These are phyloP conservation scores for Leptobrachium leishanense DNA, from an alignment of 2,113 vertebrate species.

Conservation along the genomic window DNA sequence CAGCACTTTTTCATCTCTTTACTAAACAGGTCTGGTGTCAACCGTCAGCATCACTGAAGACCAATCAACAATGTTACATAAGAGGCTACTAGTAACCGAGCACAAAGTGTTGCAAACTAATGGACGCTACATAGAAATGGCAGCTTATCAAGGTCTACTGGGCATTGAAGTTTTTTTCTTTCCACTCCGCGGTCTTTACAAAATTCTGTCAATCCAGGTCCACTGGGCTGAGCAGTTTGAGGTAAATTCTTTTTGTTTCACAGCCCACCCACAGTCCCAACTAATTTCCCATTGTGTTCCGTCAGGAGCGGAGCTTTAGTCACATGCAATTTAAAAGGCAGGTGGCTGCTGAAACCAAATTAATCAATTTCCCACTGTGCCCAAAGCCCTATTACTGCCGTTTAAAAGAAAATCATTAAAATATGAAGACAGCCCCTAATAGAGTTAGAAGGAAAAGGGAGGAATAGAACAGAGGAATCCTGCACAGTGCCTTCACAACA, in stretches of 20 bases:
- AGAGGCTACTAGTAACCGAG: constrained; percentile 46
- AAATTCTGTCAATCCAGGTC: constrained; percentile 31
- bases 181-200: constrained; percentile 9
- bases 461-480: constrained; percentile 47
- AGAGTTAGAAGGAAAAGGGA: constrained; percentile 33
- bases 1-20: constrained; percentile 41
- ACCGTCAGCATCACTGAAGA: background rate
- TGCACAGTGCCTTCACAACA: constrained; percentile 28
- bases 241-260: constrained; percentile 7
- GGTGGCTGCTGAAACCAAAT: constrained; percentile 53
- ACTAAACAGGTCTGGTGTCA: constrained; percentile 19
- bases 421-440: constrained; percentile 37
- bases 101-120: constrained; percentile 46
- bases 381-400: constrained; percentile 20
- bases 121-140: constrained; percentile 29
- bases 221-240: constrained; percentile 35
- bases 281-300: constrained; percentile 49
- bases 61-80: constrained; percentile 26
- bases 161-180: constrained; percentile 36
- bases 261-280: constrained; percentile 12
- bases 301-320: constrained; percentile 43
- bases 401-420: constrained; percentile 50
- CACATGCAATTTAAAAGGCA: constrained; percentile 49
- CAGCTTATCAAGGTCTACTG: constrained; percentile 46
- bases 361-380: constrained; percentile 51